phyloP scores from a whole-genome alignment of 2,113 vertebrate species.

The Elgaria multicarinata region DNA sequence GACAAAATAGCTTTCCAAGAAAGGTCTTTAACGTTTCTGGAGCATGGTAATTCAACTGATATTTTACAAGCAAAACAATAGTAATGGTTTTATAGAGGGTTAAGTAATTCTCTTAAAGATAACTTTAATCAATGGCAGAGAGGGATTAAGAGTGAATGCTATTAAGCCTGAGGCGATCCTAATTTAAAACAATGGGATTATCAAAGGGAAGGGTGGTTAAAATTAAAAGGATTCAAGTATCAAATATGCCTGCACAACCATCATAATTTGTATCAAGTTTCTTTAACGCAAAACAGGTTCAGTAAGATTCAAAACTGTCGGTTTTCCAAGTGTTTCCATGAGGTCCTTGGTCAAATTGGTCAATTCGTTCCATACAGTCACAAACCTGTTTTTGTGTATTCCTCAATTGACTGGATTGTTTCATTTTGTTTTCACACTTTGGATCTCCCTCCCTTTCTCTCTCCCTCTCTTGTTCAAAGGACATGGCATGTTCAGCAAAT shows the following conservation, averaged over 20 bases:
- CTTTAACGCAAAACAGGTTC: neutral
- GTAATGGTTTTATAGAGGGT: neutral
- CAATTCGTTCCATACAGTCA: neutral
- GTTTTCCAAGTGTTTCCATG: neutral
- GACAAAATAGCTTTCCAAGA: constrained; percentile 12
- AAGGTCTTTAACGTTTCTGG: constrained; percentile 15
- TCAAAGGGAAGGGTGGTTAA: constrained; percentile 7
- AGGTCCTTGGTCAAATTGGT: neutral
- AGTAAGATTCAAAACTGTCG: neutral
- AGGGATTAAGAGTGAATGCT: neutral
- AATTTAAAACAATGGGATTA: constrained; percentile 12
- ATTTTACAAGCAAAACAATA: constrained; percentile 7
- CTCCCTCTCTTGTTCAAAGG: neutral
- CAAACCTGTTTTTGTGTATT: neutral
- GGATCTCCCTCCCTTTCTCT: neutral
- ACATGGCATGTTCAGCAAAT: neutral
- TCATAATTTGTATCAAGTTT: neutral
- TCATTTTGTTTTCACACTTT: neutral
- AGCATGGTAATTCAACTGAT: neutral
- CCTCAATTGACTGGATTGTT: neutral
- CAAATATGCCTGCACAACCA: neutral
- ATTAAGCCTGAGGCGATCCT: constrained; percentile 16
- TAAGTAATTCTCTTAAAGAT: neutral
- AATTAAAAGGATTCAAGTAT: neutral
- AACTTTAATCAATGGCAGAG: constrained; percentile 11